These are phyloP conservation scores for Puffinus mauretanicus DNA, from an alignment of 2,113 vertebrate genomes.

Conservation along the genomic window DNA sequence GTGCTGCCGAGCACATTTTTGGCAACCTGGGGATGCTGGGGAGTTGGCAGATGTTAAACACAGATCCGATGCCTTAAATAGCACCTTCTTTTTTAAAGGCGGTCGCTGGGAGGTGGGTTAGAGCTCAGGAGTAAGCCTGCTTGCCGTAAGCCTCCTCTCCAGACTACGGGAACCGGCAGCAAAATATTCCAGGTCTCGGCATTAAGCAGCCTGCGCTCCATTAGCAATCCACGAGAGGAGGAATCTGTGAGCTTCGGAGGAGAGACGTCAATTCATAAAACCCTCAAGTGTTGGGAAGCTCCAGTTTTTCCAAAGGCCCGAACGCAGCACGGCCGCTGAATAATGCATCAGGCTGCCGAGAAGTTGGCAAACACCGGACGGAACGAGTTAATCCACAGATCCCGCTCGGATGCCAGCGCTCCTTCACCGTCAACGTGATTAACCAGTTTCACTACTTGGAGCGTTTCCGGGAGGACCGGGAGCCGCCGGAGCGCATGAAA, in stretches of 20 bases:
- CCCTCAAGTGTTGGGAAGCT: background rate
- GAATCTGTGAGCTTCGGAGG: background rate
- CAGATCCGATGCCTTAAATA: background rate
- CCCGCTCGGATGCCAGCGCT: background rate
- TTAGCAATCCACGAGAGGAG: background rate
- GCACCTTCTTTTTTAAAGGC: background rate
- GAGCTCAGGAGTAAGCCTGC: background rate
- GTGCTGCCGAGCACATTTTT: accelerated
- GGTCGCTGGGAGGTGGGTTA: background rate
- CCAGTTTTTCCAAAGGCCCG: background rate
- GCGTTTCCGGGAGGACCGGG: background rate
- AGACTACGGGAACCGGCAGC: background rate
- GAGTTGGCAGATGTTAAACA: background rate
- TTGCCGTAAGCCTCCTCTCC: background rate
- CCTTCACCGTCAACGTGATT: background rate
- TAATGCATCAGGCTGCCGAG: background rate
- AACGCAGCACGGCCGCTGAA: background rate
- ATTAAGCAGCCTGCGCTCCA: background rate
- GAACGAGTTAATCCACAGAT: conserved; percentile 36
- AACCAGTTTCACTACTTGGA: conserved; percentile 40
- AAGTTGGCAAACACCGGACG: background rate
- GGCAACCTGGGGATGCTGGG: background rate
- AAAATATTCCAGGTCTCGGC: background rate
- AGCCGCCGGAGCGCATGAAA: background rate
- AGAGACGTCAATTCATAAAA: background rate